These are phyloP conservation scores for Cryptomyrus ogoouensis DNA, from an alignment of 2,113 vertebrate genomes.

Conservation along the genomic window DNA sequence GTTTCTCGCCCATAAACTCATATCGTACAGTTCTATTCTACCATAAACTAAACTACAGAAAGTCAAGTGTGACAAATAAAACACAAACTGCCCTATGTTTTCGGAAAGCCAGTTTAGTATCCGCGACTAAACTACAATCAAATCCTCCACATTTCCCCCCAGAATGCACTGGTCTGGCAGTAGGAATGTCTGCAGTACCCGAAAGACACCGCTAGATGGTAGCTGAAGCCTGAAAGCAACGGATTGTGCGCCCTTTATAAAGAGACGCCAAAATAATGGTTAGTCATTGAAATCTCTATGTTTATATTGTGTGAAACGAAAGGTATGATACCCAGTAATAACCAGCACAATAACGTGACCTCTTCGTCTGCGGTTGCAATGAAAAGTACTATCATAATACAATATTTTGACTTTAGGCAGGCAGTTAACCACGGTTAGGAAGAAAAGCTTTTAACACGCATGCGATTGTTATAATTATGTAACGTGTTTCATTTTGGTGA, in stretches of 20 bases:
- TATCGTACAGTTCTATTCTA: background rate
- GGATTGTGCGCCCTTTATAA: background rate
- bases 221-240: background rate
- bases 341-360: background rate
- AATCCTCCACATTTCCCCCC: conserved; percentile 43
- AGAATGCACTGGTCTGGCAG: conserved; percentile 45
- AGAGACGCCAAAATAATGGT: background rate
- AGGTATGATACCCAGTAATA: background rate
- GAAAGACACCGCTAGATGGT: conserved; percentile 16
- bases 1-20: background rate
- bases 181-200: conserved; percentile 9
- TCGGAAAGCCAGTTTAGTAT: background rate
- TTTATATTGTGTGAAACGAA: background rate
- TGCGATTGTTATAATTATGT: background rate
- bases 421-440: background rate
- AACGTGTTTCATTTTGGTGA: background rate
- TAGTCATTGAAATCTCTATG: conserved; percentile 1
- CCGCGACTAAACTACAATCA: conserved; percentile 32
- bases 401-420: background rate
- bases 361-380: background rate
- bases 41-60: background rate
- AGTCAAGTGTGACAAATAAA: background rate
- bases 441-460: background rate
- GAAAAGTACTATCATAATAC: background rate
- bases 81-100: background rate